Evolutionary conservation across 2,888 invertebrate genomes (phyloP).

Genomic region (Electrophaes corylata): DNA sequence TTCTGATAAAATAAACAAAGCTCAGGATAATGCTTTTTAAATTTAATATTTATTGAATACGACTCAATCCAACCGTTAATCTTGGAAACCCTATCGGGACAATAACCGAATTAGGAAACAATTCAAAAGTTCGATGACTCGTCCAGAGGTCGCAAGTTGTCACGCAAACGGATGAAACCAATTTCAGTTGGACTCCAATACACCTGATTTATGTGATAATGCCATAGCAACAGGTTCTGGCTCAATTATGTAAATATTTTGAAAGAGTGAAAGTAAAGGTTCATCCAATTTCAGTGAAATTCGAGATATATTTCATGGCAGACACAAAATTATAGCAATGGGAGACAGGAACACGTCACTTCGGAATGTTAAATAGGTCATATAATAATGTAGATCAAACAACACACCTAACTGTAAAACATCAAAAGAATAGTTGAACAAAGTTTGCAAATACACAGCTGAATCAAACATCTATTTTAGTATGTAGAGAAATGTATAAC

Average conservation of each 20-base stretch:
- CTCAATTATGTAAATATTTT: conserved; percentile 31
- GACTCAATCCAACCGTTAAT: neutral
- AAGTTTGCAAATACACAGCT: conserved; percentile 31
- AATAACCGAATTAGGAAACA: conserved; percentile 80
- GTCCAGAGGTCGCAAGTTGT: conserved; percentile 66
- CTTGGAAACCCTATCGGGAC: conserved; percentile 59
- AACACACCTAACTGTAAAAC: conserved; percentile 7
- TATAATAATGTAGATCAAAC: conserved; percentile 5
- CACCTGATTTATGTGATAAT: conserved; percentile 42
- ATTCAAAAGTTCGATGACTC: conserved; percentile 75
- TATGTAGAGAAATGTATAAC: conserved; percentile 44
- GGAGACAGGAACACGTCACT: neutral
- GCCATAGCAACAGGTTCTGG: conserved; percentile 34
- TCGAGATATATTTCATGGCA: conserved; percentile 11
- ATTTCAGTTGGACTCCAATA: conserved; percentile 45
- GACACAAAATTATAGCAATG: neutral
- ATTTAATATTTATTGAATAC: neutral
- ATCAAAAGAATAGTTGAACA: conserved; percentile 20
- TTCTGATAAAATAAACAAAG: too few species aligned
- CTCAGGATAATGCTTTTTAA: neutral
- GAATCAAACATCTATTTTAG: conserved; percentile 42
- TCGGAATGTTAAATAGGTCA: conserved; percentile 11
- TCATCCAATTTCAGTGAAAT: conserved; percentile 16
- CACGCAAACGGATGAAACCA: conserved; percentile 55
- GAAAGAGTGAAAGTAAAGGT: conserved; percentile 29